phyloP scores from a whole-genome alignment of 2,113 vertebrate genomes.

The Catharus bicknelli region DNA sequence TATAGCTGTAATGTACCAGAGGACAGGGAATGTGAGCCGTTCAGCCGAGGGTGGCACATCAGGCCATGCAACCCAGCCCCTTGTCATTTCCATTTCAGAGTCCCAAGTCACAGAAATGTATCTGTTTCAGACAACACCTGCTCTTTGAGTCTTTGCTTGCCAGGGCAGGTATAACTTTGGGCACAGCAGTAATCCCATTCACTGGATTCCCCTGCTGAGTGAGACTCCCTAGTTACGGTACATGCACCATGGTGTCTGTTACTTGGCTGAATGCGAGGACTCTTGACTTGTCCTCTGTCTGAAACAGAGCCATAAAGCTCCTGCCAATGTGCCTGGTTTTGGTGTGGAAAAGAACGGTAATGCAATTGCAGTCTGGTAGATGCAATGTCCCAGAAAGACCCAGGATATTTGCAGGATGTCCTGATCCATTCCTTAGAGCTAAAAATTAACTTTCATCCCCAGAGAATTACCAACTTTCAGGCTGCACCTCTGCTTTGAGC shows the following conservation, averaged over 20 bases:
- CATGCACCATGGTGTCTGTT: accelerated
- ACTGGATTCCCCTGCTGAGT: not conserved
- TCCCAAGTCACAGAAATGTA: not conserved
- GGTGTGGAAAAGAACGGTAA: not conserved
- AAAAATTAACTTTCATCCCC: not conserved
- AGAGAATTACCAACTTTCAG: not conserved
- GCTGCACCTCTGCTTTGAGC: not conserved
- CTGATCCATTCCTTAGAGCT: not conserved
- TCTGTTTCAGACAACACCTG: not conserved
- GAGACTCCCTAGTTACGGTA: not conserved
- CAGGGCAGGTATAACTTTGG: not conserved
- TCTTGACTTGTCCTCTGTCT: not conserved
- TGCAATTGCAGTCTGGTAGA: not conserved
- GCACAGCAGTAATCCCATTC: not conserved
- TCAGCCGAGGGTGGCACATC: accelerated
- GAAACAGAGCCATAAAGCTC: not conserved
- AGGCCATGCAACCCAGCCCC: not conserved
- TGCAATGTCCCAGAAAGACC: not conserved
- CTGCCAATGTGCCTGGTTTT: not conserved
- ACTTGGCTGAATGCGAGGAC: not conserved
- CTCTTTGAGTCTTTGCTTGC: not conserved
- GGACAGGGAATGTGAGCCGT: not conserved
- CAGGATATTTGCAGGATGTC: not conserved
- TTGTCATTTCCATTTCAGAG: not conserved
- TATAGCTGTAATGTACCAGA: not conserved